Conservation (phyloP, 1,140 invertebrate genomes). For the Drosophila carrolli region DNA sequence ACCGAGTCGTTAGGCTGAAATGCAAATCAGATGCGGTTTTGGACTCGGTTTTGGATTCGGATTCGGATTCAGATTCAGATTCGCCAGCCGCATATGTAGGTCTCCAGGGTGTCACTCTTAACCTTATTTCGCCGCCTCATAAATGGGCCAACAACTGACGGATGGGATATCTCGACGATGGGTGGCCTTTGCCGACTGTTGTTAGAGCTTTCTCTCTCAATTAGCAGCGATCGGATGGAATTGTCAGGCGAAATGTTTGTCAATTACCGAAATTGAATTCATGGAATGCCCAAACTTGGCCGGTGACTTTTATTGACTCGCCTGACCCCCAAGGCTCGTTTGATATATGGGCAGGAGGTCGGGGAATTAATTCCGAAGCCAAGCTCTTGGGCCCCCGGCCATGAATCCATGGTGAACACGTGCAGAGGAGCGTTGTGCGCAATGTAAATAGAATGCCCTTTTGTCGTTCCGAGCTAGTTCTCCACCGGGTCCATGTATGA, state of each 20-base stretch:
- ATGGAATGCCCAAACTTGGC: conserved; percentile 29
- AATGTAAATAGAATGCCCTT: conserved; percentile 73
- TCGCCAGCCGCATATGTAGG: conserved; percentile 61
- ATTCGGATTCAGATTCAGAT: conserved; percentile 26
- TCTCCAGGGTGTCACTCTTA: conserved; percentile 80
- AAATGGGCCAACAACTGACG: conserved; percentile 66
- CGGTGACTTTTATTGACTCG: conserved; percentile 48
- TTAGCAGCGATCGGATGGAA: conserved; percentile 34
- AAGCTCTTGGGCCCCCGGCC: conserved; percentile 28
- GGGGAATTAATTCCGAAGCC: conserved; percentile 47
- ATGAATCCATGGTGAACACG: conserved; percentile 29
- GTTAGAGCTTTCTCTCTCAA: conserved; percentile 40
- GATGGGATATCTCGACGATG: conserved; percentile 45
- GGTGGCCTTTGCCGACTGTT: conserved; percentile 46
- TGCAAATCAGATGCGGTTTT: conserved; percentile 62
- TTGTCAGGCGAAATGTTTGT: conserved; percentile 40
- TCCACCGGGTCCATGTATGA: conserved; percentile 49
- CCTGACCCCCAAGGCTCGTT: conserved; percentile 36
- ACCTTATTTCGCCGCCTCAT: conserved; percentile 71
- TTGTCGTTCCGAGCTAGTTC: conserved; percentile 58
- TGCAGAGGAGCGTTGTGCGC: conserved; percentile 25
- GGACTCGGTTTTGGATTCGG: conserved; percentile 18
- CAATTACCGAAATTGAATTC: conserved; percentile 48
- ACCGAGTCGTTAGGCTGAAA: conserved; percentile 58
- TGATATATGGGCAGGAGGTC: conserved; percentile 41